Evolutionary conservation across 2,797 vertebrate species (phyloP).

Genomic region (Sphaeramia orbicularis): DNA sequence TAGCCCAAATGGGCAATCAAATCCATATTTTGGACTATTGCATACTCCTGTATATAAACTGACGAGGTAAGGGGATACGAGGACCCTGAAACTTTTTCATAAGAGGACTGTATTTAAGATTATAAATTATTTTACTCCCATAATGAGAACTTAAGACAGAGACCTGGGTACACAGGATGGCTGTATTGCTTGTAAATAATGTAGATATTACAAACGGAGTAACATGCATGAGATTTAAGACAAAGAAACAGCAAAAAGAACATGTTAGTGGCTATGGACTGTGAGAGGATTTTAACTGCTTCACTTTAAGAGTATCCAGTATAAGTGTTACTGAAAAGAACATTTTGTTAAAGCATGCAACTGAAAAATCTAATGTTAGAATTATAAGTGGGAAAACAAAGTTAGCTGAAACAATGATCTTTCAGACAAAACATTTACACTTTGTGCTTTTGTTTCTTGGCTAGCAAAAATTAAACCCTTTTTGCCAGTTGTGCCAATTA

Average conservation of each 20-base stretch:
- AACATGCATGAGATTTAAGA: constrained; percentile 97
- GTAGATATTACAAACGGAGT: constrained; percentile 97
- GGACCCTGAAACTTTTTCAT: constrained; percentile 98
- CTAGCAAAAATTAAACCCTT: constrained; percentile 91
- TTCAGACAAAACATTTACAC: constrained; percentile 94
- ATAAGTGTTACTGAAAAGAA: constrained; percentile 99
- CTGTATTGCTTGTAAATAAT: constrained; percentile 99
- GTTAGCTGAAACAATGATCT: constrained; percentile 88
- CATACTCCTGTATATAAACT: constrained; percentile 98
- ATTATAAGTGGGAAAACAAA: constrained; percentile 97
- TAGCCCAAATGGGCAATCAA: constrained; percentile 90
- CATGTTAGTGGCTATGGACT: constrained; percentile 99
- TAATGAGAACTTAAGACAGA: constrained; percentile 84
- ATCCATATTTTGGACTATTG: constrained; percentile 97
- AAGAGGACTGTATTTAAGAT: constrained; percentile 99
- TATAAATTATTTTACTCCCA: constrained; percentile 99
- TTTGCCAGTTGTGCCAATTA: constrained; percentile 99
- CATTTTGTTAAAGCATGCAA: constrained; percentile 99
- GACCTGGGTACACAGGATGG: constrained; percentile 85
- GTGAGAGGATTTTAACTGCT: constrained; percentile 99
- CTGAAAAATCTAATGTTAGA: constrained; percentile 92
- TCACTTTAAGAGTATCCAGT: constrained; percentile 99
- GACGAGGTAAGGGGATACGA: constrained; percentile 92
- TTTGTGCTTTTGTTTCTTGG: constrained; percentile 91
- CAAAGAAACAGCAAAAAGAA: constrained; percentile 98